phyloP scores from a whole-genome alignment of 2,113 vertebrate species.

The Centropristis striata region DNA sequence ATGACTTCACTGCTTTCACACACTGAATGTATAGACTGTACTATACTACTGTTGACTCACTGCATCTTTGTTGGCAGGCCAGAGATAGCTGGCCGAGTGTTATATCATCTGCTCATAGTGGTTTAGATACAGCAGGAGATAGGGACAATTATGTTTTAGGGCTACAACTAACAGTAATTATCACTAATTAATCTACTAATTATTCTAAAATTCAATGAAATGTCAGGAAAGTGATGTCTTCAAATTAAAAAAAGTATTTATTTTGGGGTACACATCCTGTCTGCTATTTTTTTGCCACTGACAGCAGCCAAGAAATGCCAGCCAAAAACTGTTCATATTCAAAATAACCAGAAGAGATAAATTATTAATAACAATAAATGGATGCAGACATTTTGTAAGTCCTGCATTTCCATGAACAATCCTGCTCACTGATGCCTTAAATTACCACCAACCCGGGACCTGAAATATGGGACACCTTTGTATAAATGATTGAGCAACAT shows the following conservation, averaged over 20 bases:
- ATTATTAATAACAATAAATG: no score
- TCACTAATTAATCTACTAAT: not conserved
- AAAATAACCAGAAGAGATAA: not conserved
- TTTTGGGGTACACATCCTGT: no score
- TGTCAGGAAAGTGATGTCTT: not conserved
- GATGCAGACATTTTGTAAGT: not conserved
- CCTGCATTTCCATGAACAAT: not conserved
- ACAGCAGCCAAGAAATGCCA: no score
- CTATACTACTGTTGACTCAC: not conserved
- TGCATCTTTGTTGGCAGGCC: not conserved
- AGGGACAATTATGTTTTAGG: not conserved
- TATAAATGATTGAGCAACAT: not conserved
- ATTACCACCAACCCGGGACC: not conserved
- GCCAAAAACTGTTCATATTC: not conserved
- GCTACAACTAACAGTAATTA: not conserved
- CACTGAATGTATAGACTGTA: not conserved
- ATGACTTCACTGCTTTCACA: constrained; percentile 27
- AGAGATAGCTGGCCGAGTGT: not conserved
- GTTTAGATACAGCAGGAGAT: not conserved
- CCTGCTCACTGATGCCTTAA: not conserved
- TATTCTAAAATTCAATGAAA: not conserved
- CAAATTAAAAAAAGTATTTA: no score
- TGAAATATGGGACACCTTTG: not conserved
- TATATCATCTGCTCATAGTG: constrained; percentile 4
- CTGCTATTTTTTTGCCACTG: no score